Conservation (phyloP, 2,113 vertebrate species). For the Upupa epops region DNA sequence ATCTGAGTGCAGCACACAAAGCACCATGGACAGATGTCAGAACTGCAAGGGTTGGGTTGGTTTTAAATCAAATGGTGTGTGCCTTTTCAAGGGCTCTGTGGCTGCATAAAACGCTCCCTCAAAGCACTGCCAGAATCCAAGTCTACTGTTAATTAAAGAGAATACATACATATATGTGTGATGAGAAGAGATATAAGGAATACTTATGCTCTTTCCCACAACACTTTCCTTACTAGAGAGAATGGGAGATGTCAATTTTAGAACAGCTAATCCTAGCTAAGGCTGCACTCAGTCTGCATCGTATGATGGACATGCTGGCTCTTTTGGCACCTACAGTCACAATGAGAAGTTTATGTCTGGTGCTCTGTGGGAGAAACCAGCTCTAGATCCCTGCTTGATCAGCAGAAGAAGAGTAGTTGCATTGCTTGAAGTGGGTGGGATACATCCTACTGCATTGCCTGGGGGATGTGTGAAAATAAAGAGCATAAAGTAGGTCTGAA, state of each 20-base stretch:
- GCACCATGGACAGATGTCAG: neutral
- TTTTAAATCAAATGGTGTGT: neutral
- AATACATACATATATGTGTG: neutral
- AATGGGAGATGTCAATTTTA: neutral
- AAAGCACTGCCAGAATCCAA: conserved; percentile 15
- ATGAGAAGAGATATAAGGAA: neutral
- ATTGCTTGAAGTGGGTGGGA: neutral
- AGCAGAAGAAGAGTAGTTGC: neutral
- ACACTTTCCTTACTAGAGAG: neutral
- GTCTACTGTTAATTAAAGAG: conserved; percentile 40
- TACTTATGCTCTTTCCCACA: neutral
- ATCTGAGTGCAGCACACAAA: neutral
- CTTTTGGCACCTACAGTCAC: neutral
- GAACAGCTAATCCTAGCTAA: neutral
- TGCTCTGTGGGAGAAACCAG: neutral
- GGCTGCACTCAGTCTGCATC: neutral
- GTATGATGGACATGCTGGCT: accelerated
- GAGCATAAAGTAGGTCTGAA: neutral
- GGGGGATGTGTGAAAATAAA: neutral
- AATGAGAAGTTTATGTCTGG: neutral
- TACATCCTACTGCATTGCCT: neutral
- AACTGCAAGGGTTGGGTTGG: neutral
- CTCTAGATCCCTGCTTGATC: neutral
- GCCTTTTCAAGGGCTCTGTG: neutral
- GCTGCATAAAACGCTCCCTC: neutral